A percentile compares a stretch with the other conserved stretches of the same genome.
These are phyloP conservation scores for Hiodon tergisus DNA, from an alignment of 2,113 vertebrate species.

Conservation along the genomic window DNA sequence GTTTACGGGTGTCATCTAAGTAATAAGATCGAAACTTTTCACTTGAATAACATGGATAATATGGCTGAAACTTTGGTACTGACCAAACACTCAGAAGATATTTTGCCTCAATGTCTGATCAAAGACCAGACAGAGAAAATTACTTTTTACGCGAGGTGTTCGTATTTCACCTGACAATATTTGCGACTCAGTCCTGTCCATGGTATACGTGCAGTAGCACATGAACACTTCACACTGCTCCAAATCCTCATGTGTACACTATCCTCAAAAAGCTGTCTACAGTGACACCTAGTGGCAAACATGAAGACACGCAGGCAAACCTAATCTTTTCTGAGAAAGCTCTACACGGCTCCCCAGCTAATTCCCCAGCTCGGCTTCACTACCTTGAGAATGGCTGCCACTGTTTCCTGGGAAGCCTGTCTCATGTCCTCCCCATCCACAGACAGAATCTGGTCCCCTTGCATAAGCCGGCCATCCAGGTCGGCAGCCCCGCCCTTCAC, in stretches of 20 bases:
- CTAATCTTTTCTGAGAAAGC: background rate
- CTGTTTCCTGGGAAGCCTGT: conserved; percentile 82
- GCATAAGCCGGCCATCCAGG: conserved; percentile 89
- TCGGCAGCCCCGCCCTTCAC: conserved; percentile 92
- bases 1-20: too few species aligned
- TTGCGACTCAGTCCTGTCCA: too few species aligned
- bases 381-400: conserved; percentile 88
- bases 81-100: too few species aligned
- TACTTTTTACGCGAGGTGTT: conserved; percentile 9
- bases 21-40: too few species aligned
- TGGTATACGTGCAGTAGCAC: background rate
- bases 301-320: background rate
- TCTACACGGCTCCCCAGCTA: background rate
- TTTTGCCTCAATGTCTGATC: background rate
- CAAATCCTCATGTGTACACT: background rate
- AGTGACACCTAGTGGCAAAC: conserved; percentile 29
- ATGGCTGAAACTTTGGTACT: too few species aligned
- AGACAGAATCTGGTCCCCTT: conserved; percentile 91
- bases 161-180: background rate
- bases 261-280: background rate
- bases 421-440: conserved; percentile 85
- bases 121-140: background rate
- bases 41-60: too few species aligned
- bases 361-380: conserved; percentile 23
- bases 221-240: background rate